Percentiles rank a stretch among this genome's conserved stretches.
These are phyloP conservation scores for Thymallus thymallus DNA, from an alignment of 2,113 vertebrate genomes.

Conservation along the genomic window DNA sequence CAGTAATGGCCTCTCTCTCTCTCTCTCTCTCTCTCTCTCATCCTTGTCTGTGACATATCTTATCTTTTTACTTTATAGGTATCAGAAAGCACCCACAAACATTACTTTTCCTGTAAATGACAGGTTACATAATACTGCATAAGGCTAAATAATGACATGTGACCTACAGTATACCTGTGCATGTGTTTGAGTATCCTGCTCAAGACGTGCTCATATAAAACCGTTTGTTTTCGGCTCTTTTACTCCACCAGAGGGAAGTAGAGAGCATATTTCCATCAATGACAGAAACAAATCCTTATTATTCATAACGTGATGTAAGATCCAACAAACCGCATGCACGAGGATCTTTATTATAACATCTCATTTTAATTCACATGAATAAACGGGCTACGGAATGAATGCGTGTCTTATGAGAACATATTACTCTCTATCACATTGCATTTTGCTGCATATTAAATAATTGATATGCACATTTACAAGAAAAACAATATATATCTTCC, in stretches of 20 bases:
- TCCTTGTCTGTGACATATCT: neutral
- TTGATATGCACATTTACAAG: conserved; percentile 45
- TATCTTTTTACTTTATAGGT: neutral
- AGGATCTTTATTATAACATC: neutral
- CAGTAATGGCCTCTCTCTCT: conserved; percentile 65
- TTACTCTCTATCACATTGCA: conserved; percentile 20
- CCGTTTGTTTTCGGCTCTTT: neutral
- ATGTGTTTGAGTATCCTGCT: neutral
- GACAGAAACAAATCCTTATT: neutral
- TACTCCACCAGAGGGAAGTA: conserved; percentile 39
- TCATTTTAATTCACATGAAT: conserved; percentile 5
- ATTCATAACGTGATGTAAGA: neutral
- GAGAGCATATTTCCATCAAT: neutral
- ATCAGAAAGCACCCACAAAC: too few species aligned
- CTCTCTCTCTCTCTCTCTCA: neutral
- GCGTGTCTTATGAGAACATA: neutral
- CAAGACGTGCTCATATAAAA: too few species aligned
- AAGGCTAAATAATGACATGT: neutral
- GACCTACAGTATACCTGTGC: neutral
- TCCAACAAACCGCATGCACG: neutral
- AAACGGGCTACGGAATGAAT: neutral
- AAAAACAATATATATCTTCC: conserved; percentile 9
- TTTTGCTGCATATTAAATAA: conserved; percentile 33
- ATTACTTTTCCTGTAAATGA: too few species aligned
- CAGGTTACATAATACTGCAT: too few species aligned